These are phyloP conservation scores for Campylorhamphus procurvoides DNA, from an alignment of 2,113 vertebrate genomes.

Conservation along the genomic window DNA sequence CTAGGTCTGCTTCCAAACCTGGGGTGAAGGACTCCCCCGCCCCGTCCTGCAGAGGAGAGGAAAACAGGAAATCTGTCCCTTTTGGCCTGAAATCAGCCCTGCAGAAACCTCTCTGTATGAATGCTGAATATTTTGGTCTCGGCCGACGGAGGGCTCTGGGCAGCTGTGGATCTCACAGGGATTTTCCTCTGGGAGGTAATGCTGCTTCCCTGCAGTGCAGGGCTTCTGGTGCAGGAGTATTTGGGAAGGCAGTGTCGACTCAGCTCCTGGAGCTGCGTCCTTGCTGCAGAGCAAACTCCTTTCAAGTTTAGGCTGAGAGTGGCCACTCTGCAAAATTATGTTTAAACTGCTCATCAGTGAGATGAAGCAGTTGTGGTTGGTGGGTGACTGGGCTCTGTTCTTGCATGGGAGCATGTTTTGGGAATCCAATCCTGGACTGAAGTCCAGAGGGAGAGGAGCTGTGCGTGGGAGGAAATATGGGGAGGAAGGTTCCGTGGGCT, in stretches of 20 bases:
- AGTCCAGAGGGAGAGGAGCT: conserved; percentile 1
- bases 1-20: conserved; percentile 32
- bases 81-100: conserved; percentile 60
- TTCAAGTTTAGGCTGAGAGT: conserved; percentile 46
- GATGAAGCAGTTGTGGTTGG: background rate
- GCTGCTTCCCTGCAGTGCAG: conserved; percentile 64
- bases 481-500: conserved; percentile 7
- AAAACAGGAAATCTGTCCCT: conserved; percentile 65
- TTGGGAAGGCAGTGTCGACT: conserved; percentile 26
- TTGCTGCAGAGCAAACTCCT: conserved; percentile 54
- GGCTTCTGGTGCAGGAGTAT: conserved; percentile 60
- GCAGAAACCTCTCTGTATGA: conserved; percentile 53
- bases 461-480: background rate
- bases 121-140: conserved; percentile 53
- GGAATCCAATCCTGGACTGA: background rate
- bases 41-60: conserved; percentile 44
- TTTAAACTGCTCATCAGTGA: background rate
- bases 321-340: background rate
- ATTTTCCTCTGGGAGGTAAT: conserved; percentile 65
- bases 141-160: conserved; percentile 54
- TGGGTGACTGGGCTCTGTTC: background rate
- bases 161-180: conserved; percentile 65
- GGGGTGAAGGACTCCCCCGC: background rate
- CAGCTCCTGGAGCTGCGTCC: conserved; percentile 8
- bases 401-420: background rate